phyloP scores from a whole-genome alignment of 2,113 vertebrate species.

The Apaloderma vittatum region DNA sequence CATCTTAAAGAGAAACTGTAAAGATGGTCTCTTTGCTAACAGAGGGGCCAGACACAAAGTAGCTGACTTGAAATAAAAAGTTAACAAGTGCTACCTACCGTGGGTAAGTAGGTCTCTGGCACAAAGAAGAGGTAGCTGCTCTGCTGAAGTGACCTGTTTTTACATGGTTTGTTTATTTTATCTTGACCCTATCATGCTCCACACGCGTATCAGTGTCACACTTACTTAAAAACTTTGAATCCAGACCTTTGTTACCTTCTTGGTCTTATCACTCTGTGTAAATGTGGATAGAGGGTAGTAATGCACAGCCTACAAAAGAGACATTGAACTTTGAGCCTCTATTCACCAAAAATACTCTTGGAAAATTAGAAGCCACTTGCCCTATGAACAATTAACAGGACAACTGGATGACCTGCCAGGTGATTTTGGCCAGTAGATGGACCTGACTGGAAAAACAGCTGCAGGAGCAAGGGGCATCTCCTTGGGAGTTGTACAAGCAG shows the following conservation, averaged over 20 bases:
- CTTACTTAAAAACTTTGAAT: neutral
- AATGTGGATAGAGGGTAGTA: neutral
- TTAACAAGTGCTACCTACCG: neutral
- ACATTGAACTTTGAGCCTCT: neutral
- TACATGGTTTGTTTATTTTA: neutral
- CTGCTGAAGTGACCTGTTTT: neutral
- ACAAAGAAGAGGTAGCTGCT: neutral
- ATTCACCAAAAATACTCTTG: neutral
- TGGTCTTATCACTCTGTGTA: neutral
- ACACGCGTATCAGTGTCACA: neutral
- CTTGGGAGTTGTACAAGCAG: neutral
- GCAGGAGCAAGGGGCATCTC: neutral
- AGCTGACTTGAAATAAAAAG: neutral
- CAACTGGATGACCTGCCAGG: neutral
- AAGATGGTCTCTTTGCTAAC: neutral
- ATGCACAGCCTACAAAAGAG: neutral
- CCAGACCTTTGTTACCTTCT: neutral
- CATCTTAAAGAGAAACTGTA: neutral
- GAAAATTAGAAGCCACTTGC: neutral
- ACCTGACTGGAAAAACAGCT: neutral
- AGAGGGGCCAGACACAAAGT: neutral
- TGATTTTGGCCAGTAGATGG: neutral
- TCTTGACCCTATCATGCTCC: neutral
- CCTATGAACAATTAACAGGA: neutral
- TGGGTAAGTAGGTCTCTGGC: neutral